Evolutionary conservation across 35 echinoderm and acorn worm genomes (phyloP).

Genomic region (Anneissia japonica): DNA sequence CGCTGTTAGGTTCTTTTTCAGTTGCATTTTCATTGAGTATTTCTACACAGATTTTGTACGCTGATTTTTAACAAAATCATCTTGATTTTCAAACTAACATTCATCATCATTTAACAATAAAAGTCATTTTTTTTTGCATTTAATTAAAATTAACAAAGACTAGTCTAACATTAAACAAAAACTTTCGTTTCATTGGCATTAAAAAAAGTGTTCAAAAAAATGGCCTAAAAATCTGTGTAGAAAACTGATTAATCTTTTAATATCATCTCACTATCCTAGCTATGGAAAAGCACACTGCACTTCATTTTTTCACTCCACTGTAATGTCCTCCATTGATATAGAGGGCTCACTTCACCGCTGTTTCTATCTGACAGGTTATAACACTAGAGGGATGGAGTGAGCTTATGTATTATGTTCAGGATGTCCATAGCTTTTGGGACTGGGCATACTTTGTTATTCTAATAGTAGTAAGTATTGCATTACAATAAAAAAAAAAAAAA

Average conservation of each 20-base stretch:
- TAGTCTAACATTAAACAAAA: too few relatives aligned
- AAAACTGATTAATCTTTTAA: background rate
- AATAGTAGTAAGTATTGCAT: conserved; percentile 99
- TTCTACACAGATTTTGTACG: background rate
- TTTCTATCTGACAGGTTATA: conserved; percentile 60
- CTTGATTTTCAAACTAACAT: too few relatives aligned
- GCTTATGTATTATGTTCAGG: conserved; percentile 94
- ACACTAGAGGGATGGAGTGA: conserved; percentile 94
- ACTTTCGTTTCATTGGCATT: too few relatives aligned
- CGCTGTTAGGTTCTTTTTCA: background rate
- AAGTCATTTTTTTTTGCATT: too few relatives aligned
- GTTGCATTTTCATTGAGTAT: background rate
- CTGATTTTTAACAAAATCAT: too few relatives aligned
- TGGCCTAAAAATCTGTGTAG: background rate
- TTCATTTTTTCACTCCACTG: background rate
- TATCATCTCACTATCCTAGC: background rate
- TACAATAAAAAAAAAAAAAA: too few relatives aligned
- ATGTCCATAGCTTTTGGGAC: conserved; percentile 95
- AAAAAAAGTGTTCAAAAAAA: too few relatives aligned
- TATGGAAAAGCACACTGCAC: background rate
- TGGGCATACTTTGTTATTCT: conserved; percentile 98
- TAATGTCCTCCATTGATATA: conserved; percentile 1
- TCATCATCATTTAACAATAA: too few relatives aligned
- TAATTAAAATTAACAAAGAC: too few relatives aligned
- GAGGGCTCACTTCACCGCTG: background rate